A percentile compares a stretch with the other conserved stretches of the same genome.
phyloP scores from a whole-genome alignment of 2,888 invertebrate genomes.

The Ochropleura leucogaster region DNA sequence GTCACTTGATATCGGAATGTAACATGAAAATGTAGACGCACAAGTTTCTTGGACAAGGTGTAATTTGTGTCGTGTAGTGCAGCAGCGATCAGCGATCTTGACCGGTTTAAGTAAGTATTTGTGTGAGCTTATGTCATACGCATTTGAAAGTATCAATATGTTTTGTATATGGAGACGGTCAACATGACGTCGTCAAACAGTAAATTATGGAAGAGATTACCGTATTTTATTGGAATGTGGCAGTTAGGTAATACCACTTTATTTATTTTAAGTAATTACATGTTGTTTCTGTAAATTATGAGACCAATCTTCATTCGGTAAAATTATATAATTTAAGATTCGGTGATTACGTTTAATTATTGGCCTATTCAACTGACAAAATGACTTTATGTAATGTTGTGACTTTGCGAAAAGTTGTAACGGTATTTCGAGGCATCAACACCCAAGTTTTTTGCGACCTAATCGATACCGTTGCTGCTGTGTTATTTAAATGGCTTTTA shows the following conservation, averaged over 20 bases:
- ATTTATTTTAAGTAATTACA: constrained; percentile 42
- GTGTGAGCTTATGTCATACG: constrained; percentile 54
- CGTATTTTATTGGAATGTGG: constrained; percentile 8
- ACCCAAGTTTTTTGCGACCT: constrained; percentile 42
- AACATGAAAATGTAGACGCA: constrained; percentile 27
- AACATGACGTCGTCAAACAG: constrained; percentile 23
- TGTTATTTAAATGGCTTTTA: constrained; percentile 33
- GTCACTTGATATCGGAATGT: constrained; percentile 38
- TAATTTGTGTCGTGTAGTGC: constrained; percentile 14
- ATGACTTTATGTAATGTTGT: constrained; percentile 66
- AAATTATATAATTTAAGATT: constrained; percentile 65
- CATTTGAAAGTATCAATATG: constrained; percentile 53
- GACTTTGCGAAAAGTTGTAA: constrained; percentile 48
- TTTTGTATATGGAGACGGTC: constrained; percentile 1
- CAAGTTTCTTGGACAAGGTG: constrained; percentile 44
- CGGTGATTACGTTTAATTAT: constrained; percentile 65
- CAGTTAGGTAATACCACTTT: constrained; percentile 48
- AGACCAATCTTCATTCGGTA: constrained; percentile 43
- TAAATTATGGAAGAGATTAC: constrained; percentile 3
- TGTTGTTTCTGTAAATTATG: constrained; percentile 47
- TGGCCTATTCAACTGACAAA: constrained; percentile 62
- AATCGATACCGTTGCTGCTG: constrained; percentile 37
- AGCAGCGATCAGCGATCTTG: constrained; percentile 51
- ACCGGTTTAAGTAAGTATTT: constrained; percentile 52
- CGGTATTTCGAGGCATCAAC: constrained; percentile 38